Conservation (phyloP, 2,113 vertebrate genomes). For the Notiomystis cincta region DNA sequence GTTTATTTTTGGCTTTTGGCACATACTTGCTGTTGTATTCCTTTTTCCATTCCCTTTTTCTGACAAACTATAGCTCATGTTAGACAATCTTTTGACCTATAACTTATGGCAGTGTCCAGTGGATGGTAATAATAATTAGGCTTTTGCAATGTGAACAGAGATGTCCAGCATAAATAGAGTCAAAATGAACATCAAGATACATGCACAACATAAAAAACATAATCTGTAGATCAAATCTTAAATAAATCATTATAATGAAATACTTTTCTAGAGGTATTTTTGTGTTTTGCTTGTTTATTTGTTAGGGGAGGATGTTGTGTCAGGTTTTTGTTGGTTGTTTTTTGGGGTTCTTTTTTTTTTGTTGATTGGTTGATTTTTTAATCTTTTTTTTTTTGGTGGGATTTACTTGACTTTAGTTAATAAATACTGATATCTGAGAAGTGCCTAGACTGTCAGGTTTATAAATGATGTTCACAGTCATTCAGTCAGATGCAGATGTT, state of each 20-base stretch:
- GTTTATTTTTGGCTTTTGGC: slow-evolving; percentile 32
- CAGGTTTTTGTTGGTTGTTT: background rate
- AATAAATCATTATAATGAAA: background rate
- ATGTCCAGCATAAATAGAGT: slow-evolving; percentile 1
- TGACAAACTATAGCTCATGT: slow-evolving; percentile 19
- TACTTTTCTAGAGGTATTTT: background rate
- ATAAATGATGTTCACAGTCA: background rate
- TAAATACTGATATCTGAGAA: background rate
- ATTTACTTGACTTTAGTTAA: background rate
- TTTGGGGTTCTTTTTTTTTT: background rate
- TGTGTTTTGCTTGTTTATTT: background rate
- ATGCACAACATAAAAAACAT: background rate
- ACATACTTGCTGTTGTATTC: background rate
- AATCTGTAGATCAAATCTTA: background rate
- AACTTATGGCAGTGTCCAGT: background rate
- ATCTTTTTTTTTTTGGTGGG: background rate
- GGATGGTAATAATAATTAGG: slow-evolving; percentile 1
- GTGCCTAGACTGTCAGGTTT: background rate
- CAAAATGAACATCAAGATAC: background rate
- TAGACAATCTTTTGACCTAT: slow-evolving; percentile 23
- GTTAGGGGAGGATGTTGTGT: fast-evolving
- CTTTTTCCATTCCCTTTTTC: slow-evolving; percentile 3
- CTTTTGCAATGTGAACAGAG: slow-evolving; percentile 9
- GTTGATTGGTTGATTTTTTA: background rate
- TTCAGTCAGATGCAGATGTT: background rate